Evolutionary conservation across 2,888 invertebrate species (phyloP), one percentile per base, ranked within the genome.

Genomic region (Chamaedrilus cognettii): DNA sequence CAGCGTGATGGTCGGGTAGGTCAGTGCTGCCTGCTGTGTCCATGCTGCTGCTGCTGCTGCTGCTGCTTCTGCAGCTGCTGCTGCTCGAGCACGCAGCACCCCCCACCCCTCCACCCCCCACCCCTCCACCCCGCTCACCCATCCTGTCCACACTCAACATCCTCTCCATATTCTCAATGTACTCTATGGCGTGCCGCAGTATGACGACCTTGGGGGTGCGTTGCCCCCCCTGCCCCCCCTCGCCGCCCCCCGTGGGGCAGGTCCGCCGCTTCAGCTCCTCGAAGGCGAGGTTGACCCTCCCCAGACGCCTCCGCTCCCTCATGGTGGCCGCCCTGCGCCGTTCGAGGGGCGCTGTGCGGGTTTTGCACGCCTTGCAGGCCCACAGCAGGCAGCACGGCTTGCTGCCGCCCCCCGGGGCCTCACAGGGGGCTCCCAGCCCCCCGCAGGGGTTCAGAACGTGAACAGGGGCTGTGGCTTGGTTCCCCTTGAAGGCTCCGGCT

Each of bases 321-420:
- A 52, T 52, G 15, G 55, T 52, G 23, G 55, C 55, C 23, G 55
- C 55, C 7, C 55, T 7, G 5, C 55, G 11, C 26, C 55, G 19
- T 19, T 52, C 55, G 15, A 52, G 55, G 15, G 55, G 55, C 11
- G 55, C 55, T 26, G 55, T 26, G 15, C 26, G 11, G 55, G 55
- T 7, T 23, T 52, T 52, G 28, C 55, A 52, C 15, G 55, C 55
- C 28, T 52, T 52, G 55, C 55, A 52, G 55, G 55, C 55, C 55
- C 55, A 52, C 23, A 52, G 55, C 55, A 52, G 55, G 26, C 55
- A 52, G 26, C 55, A 52, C 15, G 11, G 55, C 42, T 42, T 19
- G 11, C 42, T n/a, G n/a, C n/a, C n/a, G n/a, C n/a, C n/a, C n/a
- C n/a, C n/a, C n/a, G n/a, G n/a, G n/a, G n/a, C n/a, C n/a, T n/a